Base-by-base conservation (phyloP, 2,113 vertebrate genomes). In the Hucho hucho region DNA sequence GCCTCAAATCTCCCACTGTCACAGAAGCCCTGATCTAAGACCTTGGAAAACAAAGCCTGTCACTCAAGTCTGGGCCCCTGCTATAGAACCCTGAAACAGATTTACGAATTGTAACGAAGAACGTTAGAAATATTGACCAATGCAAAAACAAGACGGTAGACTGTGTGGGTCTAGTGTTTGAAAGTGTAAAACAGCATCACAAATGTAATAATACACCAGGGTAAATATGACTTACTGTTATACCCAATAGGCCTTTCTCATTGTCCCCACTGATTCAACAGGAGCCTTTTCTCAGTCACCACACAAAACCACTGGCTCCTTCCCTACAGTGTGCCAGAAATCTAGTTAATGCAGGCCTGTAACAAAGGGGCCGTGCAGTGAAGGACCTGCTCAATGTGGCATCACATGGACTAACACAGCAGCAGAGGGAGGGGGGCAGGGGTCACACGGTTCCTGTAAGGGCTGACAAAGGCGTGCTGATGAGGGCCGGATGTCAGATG, bases 401-500 rank as follows among this genome's bases (percentile, higher is more conserved):
- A 85, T 67, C 74, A 58, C 87, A 85, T 64, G 74, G 58, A 83
- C 76, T 86, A 84, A 86, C 84, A 84, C 78, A 80, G 82, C 84
- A 85, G 87, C 74, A 29, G 88, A 14, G 20, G 56, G 82, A 81
- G 83, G 75, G n/a, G n/a, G 84, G 72, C 81, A 79, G 66, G 81
- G 83, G 83, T 85, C 81, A 77, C 75, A 75, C 64, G 84, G 75
- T 82, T 89, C 83, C 83, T 85, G 83, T 82, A 89, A 20, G 69
- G 75, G 65, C 75, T 86, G 70, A 89, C 89, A 83, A 90, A 82
- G 84, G 76, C 76, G 69, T 79, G 80, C 84, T 84, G 82, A 87
- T 83, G 85, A 87, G 70, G 83, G 81, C 82, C 88, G 82, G 85
- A 91, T 90, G 88, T 88, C 86, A 78, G 77, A 81, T 78, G 24